Conservation (phyloP, 2,888 invertebrate species). For the Sycophila texana region DNA sequence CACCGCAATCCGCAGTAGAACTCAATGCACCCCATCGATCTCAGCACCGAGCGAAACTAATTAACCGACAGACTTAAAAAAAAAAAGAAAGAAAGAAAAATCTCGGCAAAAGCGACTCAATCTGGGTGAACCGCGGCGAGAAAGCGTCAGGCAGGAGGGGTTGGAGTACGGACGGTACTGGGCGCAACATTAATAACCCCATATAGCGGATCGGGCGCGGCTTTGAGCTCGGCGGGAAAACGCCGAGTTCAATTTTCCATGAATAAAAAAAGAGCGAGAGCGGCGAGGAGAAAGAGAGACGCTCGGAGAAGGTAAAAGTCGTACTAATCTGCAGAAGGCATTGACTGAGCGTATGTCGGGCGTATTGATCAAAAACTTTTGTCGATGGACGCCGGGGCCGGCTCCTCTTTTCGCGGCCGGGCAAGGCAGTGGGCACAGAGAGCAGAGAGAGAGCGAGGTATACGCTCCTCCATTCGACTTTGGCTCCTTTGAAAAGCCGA, state of each 20-base stretch:
- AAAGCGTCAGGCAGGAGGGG: no score
- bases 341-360: conserved; percentile 24
- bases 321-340: conserved; percentile 50
- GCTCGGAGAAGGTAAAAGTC: conserved; percentile 26
- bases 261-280: conserved; percentile 44
- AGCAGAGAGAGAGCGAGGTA: neutral
- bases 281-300: neutral
- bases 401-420: conserved; percentile 1
- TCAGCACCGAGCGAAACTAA: neutral
- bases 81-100: no score
- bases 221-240: conserved; percentile 28
- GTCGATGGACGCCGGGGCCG: conserved; percentile 37
- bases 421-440: no score
- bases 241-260: conserved; percentile 52
- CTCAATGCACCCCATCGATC: neutral
- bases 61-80: no score
- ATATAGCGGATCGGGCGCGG: neutral
- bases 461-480: conserved; percentile 32
- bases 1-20: no score
- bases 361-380: conserved; percentile 55
- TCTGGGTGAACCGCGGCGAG: no score
- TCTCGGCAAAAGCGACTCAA: no score
- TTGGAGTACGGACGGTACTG: no score
- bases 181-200: conserved; percentile 38
- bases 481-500: conserved; percentile 38